Conservation (phyloP, 2,797 vertebrate genomes). For the Liparis tanakae region DNA sequence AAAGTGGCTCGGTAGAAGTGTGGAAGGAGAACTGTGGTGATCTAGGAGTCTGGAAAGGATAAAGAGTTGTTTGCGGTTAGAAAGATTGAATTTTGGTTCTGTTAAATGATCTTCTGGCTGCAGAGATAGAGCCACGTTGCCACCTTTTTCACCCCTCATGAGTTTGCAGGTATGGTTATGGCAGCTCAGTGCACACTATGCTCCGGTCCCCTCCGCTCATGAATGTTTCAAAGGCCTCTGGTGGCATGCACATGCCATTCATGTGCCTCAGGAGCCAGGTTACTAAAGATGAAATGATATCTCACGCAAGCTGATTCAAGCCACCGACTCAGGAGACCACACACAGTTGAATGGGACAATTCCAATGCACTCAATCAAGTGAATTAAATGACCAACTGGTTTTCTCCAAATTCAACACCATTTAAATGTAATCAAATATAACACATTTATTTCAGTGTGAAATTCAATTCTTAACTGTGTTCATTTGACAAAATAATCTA, state of each 20-base stretch:
- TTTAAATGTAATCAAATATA: neutral
- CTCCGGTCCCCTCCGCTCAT: constrained; percentile 59
- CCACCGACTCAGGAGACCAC: constrained; percentile 23
- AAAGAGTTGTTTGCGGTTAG: too few species aligned
- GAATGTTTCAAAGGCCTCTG: constrained; percentile 73
- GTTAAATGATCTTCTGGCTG: too few species aligned
- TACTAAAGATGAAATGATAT: constrained; percentile 65
- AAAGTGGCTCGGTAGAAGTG: too few species aligned
- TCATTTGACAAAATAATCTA: neutral
- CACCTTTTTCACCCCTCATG: too few species aligned
- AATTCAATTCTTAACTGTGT: neutral
- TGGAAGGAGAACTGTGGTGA: too few species aligned
- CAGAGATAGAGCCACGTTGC: too few species aligned
- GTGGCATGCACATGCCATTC: constrained; percentile 44
- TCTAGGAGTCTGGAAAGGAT: too few species aligned
- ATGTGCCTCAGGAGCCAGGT: constrained; percentile 62
- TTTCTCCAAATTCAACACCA: neutral
- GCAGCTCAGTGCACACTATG: constrained; percentile 32
- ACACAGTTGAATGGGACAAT: constrained; percentile 22
- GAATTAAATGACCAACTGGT: neutral
- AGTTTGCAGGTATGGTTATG: neutral
- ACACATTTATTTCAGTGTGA: neutral
- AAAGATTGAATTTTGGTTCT: too few species aligned
- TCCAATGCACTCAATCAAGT: constrained; percentile 20
- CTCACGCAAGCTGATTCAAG: constrained; percentile 38